These are phyloP conservation scores for Myotis findleyi DNA, from an alignment of 2,797 vertebrate genomes.

Conservation along the genomic window DNA sequence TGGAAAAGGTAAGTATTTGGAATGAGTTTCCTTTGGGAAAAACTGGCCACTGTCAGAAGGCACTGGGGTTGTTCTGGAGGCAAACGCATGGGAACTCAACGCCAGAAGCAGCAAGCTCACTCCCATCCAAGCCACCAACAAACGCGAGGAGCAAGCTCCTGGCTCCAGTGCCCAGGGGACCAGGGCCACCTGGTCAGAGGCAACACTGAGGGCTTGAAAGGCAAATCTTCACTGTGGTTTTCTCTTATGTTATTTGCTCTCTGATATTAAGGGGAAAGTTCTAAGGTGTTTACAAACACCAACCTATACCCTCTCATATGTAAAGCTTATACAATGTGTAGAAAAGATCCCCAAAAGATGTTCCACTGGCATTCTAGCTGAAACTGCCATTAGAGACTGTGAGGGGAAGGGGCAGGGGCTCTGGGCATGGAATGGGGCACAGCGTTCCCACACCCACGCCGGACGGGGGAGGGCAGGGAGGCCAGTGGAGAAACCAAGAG, in stretches of 20 bases:
- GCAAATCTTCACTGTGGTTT: conserved; percentile 70
- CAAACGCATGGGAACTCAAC: neutral
- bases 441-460: neutral
- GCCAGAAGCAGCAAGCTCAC: conserved; percentile 35
- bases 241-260: conserved; percentile 14
- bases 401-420: neutral
- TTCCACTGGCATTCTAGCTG: conserved; percentile 17
- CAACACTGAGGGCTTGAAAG: conserved; percentile 76
- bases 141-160: neutral
- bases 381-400: conserved; percentile 47
- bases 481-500: neutral
- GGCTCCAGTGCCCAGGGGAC: conserved; percentile 53
- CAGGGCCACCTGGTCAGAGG: conserved; percentile 24
- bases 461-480: neutral
- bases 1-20: conserved; percentile 53
- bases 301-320: conserved; percentile 38
- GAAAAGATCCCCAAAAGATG: neutral
- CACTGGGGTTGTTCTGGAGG: conserved; percentile 65
- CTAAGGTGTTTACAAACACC: conserved; percentile 34
- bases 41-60: conserved; percentile 59
- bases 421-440: neutral
- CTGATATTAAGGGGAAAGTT: conserved; percentile 28
- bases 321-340: conserved; percentile 70
- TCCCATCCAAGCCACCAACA: neutral
- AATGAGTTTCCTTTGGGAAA: conserved; percentile 62